These are phyloP conservation scores for Pseudorectes ferrugineus DNA, from an alignment of 2,113 vertebrate species.

Conservation along the genomic window DNA sequence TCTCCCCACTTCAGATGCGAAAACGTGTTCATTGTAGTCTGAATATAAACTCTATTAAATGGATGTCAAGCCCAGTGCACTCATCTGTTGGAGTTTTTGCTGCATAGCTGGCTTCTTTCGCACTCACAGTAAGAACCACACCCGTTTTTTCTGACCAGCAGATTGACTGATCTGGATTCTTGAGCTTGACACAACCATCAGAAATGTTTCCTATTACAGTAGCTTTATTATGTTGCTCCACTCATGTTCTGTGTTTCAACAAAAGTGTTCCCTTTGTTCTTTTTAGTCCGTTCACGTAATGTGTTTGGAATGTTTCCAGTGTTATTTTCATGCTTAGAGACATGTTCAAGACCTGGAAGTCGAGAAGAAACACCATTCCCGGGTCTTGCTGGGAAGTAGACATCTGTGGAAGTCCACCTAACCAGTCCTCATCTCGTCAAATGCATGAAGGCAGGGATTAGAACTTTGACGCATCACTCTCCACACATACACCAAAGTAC, in stretches of 20 bases:
- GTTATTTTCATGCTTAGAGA: neutral
- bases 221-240: neutral
- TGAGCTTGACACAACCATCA: neutral
- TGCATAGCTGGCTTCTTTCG: neutral
- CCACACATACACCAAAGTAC: neutral
- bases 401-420: neutral
- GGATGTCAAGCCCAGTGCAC: conserved; percentile 69
- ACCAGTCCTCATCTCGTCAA: neutral
- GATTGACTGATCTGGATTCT: neutral
- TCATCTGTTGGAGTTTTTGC: conserved; percentile 42
- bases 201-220: neutral
- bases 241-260: neutral
- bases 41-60: neutral
- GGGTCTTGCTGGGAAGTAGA: neutral
- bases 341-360: neutral
- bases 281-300: neutral
- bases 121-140: neutral
- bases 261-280: neutral
- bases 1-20: neutral
- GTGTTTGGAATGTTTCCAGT: neutral
- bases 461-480: neutral
- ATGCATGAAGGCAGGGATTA: neutral
- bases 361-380: neutral
- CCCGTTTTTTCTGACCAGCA: neutral
- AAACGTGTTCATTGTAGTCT: neutral